Evolutionary conservation across 1,140 invertebrate genomes (phyloP), one percentile per base, ranked within the genome.

Genomic region (Drosophila ogumai): DNA sequence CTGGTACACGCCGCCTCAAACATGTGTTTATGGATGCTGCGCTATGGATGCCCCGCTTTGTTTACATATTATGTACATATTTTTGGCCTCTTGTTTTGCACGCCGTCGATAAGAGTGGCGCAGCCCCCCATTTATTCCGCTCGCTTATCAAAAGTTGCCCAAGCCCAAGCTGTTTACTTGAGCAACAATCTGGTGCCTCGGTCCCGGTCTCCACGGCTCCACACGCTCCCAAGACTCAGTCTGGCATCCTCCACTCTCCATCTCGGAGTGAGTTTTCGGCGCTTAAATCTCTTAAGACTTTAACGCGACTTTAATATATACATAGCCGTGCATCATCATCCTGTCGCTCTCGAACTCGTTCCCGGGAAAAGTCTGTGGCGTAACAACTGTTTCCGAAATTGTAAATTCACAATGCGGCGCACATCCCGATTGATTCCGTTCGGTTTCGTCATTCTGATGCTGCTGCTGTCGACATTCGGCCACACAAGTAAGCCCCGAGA

Each of bases 11-110:
- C 80, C 64, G 84, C 67, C 76, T 78, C 54, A 74, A 88, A 87
- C 84, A 87, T 90, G 84, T 90, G 84, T 80, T 84, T 87, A 80
- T 75, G 66, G 65, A 61, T 79, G 78, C 75, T 55, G 22, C 36
- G 12, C 34, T 56, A 7, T 25, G 19, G 47, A 17, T 61, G 47
- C 56, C 41, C 44, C n/a, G 71, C 52, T 40, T 87, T 87, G 82
- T 88, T 88, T 87, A 87, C 82, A 87, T 88, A 87, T 87, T 87
- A 74, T 87, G 79, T 86, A 82, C 67, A 88, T 88, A 82, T 80
- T 82, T 87, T 87, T 87, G 84, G 84, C 84, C 84, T 87, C 84
- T 88, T 87, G 84, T 87, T 87, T 87, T 87, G 84, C 84, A 82
- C 73, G 76, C 54, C 43, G 76, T 79, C 81, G 84, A 87, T 87